phyloP scores from a whole-genome alignment of 2,113 vertebrate species.

The Macroglossus sobrinus region DNA sequence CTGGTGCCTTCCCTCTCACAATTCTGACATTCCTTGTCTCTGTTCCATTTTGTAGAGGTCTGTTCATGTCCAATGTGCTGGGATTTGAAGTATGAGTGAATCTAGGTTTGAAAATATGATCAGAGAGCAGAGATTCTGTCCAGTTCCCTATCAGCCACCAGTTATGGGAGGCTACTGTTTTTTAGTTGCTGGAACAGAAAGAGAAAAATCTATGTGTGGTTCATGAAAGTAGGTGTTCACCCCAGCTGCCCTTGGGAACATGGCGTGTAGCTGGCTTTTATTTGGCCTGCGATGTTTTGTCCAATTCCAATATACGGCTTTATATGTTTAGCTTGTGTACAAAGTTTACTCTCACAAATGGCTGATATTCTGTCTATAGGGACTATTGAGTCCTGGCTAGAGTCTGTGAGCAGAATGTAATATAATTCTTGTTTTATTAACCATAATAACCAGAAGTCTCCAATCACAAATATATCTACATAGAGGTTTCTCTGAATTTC shows the following conservation, averaged over 20 bases:
- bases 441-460: conserved; percentile 79
- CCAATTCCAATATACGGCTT: conserved; percentile 62
- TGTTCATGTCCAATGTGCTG: background rate
- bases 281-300: conserved; percentile 55
- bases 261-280: conserved; percentile 48
- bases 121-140: background rate
- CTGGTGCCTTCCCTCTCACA: rapidly evolving
- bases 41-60: background rate
- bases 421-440: conserved; percentile 83
- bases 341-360: conserved; percentile 66
- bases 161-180: background rate
- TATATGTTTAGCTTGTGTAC: conserved; percentile 40
- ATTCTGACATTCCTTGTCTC: background rate
- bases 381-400: conserved; percentile 47
- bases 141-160: background rate
- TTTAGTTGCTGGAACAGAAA: background rate
- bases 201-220: background rate
- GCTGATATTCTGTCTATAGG: conserved; percentile 63
- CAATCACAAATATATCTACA: conserved; percentile 74
- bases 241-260: background rate
- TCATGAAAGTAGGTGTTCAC: background rate
- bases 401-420: conserved; percentile 72
- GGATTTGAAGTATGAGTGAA: background rate
- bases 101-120: background rate
- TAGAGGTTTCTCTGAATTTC: conserved; percentile 66